Conservation (phyloP, 2,888 invertebrate species). For the Rhopalosiphum nymphaeae region DNA sequence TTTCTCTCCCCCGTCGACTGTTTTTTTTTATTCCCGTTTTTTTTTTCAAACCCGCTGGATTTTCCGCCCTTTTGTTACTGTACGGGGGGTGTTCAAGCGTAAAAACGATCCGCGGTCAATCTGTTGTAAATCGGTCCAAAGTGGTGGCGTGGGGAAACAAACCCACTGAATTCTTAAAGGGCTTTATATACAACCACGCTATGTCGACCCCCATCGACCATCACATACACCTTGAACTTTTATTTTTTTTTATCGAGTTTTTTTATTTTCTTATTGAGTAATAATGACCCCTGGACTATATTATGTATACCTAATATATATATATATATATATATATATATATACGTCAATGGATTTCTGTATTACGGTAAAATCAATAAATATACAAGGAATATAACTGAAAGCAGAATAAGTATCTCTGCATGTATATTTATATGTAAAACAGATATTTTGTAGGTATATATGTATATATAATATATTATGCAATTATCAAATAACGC, state of each 20-base stretch:
- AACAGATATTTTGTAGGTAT: neutral
- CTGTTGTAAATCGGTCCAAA: slow-evolving; percentile 63
- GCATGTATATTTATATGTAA: neutral
- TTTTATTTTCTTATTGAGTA: neutral
- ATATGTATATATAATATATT: neutral
- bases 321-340: neutral
- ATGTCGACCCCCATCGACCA: neutral
- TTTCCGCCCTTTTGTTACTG: slow-evolving; percentile 63
- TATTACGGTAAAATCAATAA: neutral
- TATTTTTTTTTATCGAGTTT: slow-evolving; percentile 14
- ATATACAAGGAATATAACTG: neutral
- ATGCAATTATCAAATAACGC: neutral
- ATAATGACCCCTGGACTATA: neutral
- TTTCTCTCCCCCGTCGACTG: slow-evolving; percentile 54
- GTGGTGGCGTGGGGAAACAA: neutral
- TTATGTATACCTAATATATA: neutral
- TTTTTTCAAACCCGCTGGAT: slow-evolving; percentile 28
- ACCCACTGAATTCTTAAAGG: slow-evolving; percentile 59
- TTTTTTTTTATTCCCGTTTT: slow-evolving; percentile 16
- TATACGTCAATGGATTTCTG: neutral
- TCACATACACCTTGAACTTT: neutral
- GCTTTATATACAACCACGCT: slow-evolving; percentile 14
- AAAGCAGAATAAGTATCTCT: neutral
- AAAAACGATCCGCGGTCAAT: slow-evolving; percentile 65
- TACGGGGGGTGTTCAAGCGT: slow-evolving; percentile 49